Conservation (phyloP, 2,888 invertebrate genomes). For the Phyllotreta striolata region DNA sequence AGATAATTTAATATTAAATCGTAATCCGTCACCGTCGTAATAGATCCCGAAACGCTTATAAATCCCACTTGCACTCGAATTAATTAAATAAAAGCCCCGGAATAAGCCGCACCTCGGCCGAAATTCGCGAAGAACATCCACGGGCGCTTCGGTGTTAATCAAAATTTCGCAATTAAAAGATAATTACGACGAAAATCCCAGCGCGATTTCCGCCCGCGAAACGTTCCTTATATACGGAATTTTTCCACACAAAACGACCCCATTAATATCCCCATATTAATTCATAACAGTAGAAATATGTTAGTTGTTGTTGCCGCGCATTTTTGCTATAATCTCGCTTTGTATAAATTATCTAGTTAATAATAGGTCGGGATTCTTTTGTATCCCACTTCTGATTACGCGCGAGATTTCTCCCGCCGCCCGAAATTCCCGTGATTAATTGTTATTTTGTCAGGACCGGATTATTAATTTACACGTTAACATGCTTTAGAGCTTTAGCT, state of each 20-base stretch:
- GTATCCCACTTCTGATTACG: too few species aligned
- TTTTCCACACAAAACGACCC: too few species aligned
- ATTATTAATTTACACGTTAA: slow-evolving; percentile 41
- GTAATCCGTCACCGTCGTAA: background rate
- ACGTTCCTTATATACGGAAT: too few species aligned
- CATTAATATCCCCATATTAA: too few species aligned
- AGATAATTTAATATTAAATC: slow-evolving; percentile 8
- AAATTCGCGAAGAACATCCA: slow-evolving; percentile 18
- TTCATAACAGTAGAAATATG: too few species aligned
- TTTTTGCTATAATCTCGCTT: too few species aligned
- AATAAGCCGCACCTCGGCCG: slow-evolving; percentile 16
- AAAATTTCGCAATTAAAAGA: slow-evolving; percentile 54
- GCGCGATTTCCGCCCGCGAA: too few species aligned
- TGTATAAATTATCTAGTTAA: too few species aligned
- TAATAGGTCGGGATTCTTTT: too few species aligned
- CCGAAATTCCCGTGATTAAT: slow-evolving; percentile 51
- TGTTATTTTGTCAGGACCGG: slow-evolving; percentile 45
- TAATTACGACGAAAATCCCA: slow-evolving; percentile 43
- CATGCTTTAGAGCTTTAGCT: slow-evolving; percentile 30
- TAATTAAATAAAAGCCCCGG: slow-evolving; percentile 20
- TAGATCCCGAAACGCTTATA: slow-evolving; percentile 12
- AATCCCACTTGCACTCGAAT: slow-evolving; percentile 16
- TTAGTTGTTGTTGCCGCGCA: too few species aligned
- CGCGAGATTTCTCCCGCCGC: slow-evolving; percentile 25
- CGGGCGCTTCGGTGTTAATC: slow-evolving; percentile 44